Percentiles rank a stretch among this genome's conserved stretches.
These are phyloP conservation scores for Argynnis bischoffii DNA, from an alignment of 2,888 invertebrate species.

Conservation along the genomic window DNA sequence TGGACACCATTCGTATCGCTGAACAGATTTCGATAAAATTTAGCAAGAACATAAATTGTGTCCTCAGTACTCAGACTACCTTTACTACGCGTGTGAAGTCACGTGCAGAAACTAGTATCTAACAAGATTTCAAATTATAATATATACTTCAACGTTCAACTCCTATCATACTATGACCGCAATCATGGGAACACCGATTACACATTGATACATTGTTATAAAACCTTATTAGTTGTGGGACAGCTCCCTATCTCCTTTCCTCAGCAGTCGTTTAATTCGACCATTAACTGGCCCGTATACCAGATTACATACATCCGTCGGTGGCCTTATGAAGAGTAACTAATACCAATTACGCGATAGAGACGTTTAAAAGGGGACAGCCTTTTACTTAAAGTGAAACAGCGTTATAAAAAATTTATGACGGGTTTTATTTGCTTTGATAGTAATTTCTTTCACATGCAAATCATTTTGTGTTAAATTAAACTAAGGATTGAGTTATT, in stretches of 20 bases:
- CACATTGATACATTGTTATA: conserved; percentile 13
- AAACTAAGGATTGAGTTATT: too few species aligned
- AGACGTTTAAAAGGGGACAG: conserved; percentile 33
- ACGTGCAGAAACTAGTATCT: too few species aligned
- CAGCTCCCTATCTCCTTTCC: conserved; percentile 37
- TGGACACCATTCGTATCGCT: too few species aligned
- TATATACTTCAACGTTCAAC: background rate
- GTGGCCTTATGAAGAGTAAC: conserved; percentile 37
- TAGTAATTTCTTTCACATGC: too few species aligned
- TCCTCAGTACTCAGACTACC: too few species aligned
- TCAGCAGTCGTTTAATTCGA: conserved; percentile 58
- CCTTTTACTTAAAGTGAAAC: background rate
- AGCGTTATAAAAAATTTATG: too few species aligned
- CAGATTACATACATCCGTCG: conserved; percentile 70
- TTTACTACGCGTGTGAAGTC: too few species aligned
- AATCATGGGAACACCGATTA: conserved; percentile 4
- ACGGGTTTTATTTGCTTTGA: too few species aligned
- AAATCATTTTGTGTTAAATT: too few species aligned
- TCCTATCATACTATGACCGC: background rate
- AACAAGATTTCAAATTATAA: too few species aligned
- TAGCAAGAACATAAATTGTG: too few species aligned
- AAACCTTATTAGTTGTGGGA: conserved; percentile 32
- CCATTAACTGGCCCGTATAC: conserved; percentile 72
- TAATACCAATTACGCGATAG: conserved; percentile 41
- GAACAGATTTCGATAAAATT: too few species aligned